A percentile compares a stretch with the other conserved stretches of the same genome.
Conservation (phyloP, 2,888 invertebrate genomes). For the Ophion ellenae region DNA sequence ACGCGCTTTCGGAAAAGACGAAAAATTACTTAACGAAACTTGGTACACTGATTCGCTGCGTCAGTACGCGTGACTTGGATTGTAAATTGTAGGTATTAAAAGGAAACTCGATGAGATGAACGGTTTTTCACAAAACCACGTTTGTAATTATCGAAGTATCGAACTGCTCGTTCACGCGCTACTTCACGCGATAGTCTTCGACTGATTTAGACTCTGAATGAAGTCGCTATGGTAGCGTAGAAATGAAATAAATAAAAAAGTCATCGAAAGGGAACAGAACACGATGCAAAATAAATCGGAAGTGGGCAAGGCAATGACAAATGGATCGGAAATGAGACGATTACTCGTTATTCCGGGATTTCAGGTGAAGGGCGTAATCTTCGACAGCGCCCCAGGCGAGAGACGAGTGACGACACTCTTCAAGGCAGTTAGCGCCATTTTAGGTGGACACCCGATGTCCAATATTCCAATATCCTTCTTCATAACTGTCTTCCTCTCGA, state of each 20-base stretch:
- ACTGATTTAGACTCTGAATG: no score
- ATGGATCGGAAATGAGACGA: neutral
- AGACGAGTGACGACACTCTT: conserved; percentile 86
- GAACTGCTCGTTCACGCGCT: neutral
- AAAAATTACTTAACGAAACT: neutral
- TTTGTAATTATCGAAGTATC: conserved; percentile 18
- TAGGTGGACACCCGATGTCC: conserved; percentile 86
- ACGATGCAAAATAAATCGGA: neutral
- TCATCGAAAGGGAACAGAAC: no score
- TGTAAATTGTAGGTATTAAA: neutral
- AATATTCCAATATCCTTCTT: conserved; percentile 86
- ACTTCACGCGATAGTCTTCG: neutral
- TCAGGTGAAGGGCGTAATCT: conserved; percentile 87
- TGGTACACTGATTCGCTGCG: neutral
- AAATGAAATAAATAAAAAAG: no score
- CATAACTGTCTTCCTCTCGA: conserved; percentile 85
- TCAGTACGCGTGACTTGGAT: neutral
- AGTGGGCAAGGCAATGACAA: neutral
- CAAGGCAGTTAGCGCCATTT: conserved; percentile 87
- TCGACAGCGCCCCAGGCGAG: conserved; percentile 90
- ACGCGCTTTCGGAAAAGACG: no score
- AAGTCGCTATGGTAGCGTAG: no score
- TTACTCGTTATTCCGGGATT: conserved; percentile 60
- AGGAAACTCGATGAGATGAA: neutral
- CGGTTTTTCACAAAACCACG: neutral